Percentiles rank a stretch among this genome's conserved stretches.
Conservation (phyloP, 2,888 invertebrate species). For the Charanyca ferruginea region DNA sequence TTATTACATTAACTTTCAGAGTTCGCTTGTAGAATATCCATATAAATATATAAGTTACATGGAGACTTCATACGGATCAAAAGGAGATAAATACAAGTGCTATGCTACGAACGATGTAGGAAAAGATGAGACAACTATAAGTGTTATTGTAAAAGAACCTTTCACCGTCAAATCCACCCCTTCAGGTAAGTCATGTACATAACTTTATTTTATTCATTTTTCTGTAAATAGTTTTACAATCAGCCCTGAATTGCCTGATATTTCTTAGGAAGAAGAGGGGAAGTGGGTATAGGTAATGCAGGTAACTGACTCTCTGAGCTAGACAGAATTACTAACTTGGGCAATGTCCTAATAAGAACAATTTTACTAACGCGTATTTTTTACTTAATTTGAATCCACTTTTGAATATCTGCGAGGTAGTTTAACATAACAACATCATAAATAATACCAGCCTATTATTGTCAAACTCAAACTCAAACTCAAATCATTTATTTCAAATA, state of each 20-base stretch:
- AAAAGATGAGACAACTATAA: constrained; percentile 17
- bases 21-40: constrained; percentile 38
- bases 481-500: no score
- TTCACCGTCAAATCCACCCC: constrained; percentile 38
- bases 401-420: neutral
- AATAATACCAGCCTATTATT: no score
- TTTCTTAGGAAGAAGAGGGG: no score
- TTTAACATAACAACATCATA: neutral
- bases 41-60: constrained; percentile 60
- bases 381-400: no score
- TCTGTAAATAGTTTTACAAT: no score
- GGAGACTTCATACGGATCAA: constrained; percentile 12
- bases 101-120: constrained; percentile 52
- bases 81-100: constrained; percentile 49
- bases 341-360: no score
- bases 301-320: no score
- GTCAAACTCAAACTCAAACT: no score
- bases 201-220: neutral
- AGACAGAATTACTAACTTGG: no score
- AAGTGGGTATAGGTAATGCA: no score
- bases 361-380: no score
- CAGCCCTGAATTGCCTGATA: no score
- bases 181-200: constrained; percentile 38
- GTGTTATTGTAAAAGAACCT: constrained; percentile 49
- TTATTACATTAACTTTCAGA: constrained; percentile 46